Base-by-base conservation (phyloP, 2,113 vertebrate genomes). In the Lophura nycthemera region DNA sequence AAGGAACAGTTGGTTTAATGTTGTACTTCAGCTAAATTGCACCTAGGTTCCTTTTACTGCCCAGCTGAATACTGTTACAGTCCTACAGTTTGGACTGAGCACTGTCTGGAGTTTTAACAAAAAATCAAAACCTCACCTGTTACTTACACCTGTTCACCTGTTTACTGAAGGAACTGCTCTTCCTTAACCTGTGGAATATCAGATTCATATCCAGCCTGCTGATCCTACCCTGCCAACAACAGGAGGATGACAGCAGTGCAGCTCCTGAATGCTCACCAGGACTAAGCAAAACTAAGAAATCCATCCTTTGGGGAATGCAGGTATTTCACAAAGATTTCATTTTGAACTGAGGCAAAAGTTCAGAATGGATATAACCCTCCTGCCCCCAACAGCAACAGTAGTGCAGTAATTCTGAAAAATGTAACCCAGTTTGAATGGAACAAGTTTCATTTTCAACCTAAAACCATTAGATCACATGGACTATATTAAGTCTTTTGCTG, bases 31-130 rank as follows among this genome's bases (percentile, higher is more conserved):
- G 30, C 30, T 45, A 36, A 66, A 56, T 43, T 52, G 40, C 40
- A 40, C 18, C 30, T 29, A 13, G 48, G n/a, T 86, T 64, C 52
- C 61, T 47, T 32, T 12, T 3, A 83, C 40, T 1, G 1, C 36
- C 56, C 12, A 17, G 6, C 0, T 56, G 15, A 21, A 9, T 13
- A 1, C 1, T 20, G 22, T 8, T 60, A 38, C 9, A 24, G 29
- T 29, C 25, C 61, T n/a, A 22, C 9, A 74, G 40, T 24, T 40
- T n/a, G n/a, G 63, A 32, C 11, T 43, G 32, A 54, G 67, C 15
- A 6, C 5, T 71, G 57, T 29, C 25, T 5, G 19, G 50, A 50
- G 16, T 29, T 73, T 19, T 72, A 24, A 2, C 4, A 12, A 60
- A 17, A 13, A 70, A 75, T 9, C 30, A 63, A 13, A 42, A 50